Evolutionary conservation across 37 sponge, comb jelly and placozoan genomes (phyloP).

Genomic region (Axinella damicornis): DNA sequence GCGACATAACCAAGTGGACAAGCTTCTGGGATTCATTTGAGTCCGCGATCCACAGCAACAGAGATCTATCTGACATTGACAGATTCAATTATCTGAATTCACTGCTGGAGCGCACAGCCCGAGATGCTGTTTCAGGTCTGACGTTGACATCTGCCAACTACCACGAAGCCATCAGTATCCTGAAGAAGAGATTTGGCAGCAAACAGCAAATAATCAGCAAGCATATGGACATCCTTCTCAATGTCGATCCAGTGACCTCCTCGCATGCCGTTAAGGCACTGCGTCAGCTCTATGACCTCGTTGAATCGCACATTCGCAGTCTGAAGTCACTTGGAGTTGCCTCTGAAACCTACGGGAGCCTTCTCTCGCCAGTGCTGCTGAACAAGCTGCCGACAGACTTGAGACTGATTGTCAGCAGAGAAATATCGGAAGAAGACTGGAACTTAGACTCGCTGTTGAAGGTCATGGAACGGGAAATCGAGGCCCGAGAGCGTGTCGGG

Average conservation of each 20-base stretch:
- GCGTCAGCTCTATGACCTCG: slow-evolving; percentile 22
- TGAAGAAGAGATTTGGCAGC: slow-evolving; percentile 48
- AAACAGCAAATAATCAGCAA: no score
- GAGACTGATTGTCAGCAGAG: slow-evolving; percentile 30
- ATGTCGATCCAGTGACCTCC: no score
- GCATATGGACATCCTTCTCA: no score
- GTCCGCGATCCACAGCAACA: slow-evolving; percentile 16
- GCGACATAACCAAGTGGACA: slow-evolving; percentile 44
- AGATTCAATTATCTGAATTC: slow-evolving; percentile 42
- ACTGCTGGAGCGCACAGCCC: slow-evolving; percentile 18
- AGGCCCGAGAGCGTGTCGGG: slow-evolving; percentile 32
- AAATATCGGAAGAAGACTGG: slow-evolving; percentile 35
- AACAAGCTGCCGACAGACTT: slow-evolving; percentile 51
- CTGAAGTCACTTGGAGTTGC: slow-evolving; percentile 10
- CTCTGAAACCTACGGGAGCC: slow-evolving; percentile 11
- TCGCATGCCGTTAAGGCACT: slow-evolving; percentile 25
- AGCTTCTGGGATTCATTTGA: slow-evolving; percentile 44
- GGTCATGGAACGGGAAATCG: slow-evolving; percentile 39
- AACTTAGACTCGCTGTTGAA: slow-evolving; percentile 18
- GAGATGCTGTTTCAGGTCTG: slow-evolving; percentile 41
- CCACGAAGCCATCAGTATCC: slow-evolving; percentile 2
- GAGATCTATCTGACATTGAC: slow-evolving; percentile 11
- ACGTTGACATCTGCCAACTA: slow-evolving; percentile 33
- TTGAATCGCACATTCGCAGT: slow-evolving; percentile 29
- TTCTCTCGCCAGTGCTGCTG: slow-evolving; percentile 28